Percentiles rank a stretch among this genome's conserved stretches.
Conservation (phyloP, 1,140 invertebrate species). For the Diprion similis region DNA sequence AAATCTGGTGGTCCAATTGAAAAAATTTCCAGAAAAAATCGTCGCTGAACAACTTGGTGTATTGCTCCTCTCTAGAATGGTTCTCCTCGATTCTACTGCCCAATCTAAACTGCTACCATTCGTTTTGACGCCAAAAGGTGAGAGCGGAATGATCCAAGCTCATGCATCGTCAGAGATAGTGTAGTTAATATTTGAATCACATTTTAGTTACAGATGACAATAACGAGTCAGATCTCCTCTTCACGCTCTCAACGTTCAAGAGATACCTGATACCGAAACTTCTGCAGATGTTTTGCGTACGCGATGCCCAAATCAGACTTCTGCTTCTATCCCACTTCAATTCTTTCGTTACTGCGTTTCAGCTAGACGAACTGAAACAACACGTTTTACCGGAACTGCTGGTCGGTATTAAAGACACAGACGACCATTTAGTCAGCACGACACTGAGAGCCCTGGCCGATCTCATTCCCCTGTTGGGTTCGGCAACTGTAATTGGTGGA, state of each 20-base stretch:
- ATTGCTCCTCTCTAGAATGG: constrained; percentile 80
- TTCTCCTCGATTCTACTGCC: constrained; percentile 80
- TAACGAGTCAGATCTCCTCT: constrained; percentile 63
- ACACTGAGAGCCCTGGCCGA: constrained; percentile 81
- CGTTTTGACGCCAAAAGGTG: constrained; percentile 72
- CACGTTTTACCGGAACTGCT: constrained; percentile 81
- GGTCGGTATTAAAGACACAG: constrained; percentile 82
- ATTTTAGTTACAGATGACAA: constrained; percentile 50
- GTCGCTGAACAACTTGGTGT: constrained; percentile 79
- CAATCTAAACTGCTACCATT: constrained; percentile 76
- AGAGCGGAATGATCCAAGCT: constrained; percentile 17
- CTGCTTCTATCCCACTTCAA: constrained; percentile 76
- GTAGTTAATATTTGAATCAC: constrained; percentile 14
- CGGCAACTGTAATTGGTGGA: constrained; percentile 80
- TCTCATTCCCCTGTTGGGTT: constrained; percentile 82
- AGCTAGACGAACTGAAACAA: constrained; percentile 71
- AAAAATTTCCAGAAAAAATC: constrained; percentile 75
- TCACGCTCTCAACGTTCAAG: constrained; percentile 71
- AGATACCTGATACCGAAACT: constrained; percentile 75
- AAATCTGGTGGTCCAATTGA: constrained; percentile 68
- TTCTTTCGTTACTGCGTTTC: constrained; percentile 73
- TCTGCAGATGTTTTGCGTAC: constrained; percentile 77
- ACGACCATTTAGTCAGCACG: constrained; percentile 79
- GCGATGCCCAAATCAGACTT: constrained; percentile 76
- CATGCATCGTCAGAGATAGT: not conserved